A percentile compares a stretch with the other conserved stretches of the same genome.
Conservation (phyloP, 2,113 vertebrate species). For the Sinocyclocheilus anophthalmus region DNA sequence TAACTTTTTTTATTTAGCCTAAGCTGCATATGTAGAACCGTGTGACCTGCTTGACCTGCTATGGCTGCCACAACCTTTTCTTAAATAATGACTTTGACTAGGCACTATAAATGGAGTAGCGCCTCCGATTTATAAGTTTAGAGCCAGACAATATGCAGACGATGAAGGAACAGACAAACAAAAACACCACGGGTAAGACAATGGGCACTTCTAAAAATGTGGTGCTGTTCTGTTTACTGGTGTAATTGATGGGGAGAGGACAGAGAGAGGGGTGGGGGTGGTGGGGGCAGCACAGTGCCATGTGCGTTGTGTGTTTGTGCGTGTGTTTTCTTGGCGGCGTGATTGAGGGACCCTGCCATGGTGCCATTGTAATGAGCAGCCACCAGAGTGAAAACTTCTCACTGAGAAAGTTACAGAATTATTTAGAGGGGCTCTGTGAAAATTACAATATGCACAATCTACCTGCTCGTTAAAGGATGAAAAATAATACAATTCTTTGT, state of each 20-base stretch:
- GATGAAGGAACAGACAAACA: slow-evolving; percentile 33
- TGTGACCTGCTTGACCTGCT: not conserved
- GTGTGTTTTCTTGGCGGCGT: slow-evolving; percentile 73
- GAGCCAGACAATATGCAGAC: slow-evolving; percentile 32
- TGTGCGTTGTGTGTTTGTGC: slow-evolving; percentile 69
- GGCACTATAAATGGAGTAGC: not conserved
- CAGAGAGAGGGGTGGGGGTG: slow-evolving; percentile 62
- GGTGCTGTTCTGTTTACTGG: slow-evolving; percentile 46
- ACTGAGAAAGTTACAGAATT: slow-evolving; percentile 79
- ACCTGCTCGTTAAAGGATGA: slow-evolving; percentile 78
- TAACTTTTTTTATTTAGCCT: too few relatives aligned
- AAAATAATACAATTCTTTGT: slow-evolving; percentile 83
- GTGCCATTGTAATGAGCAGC: slow-evolving; percentile 78
- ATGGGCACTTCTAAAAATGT: slow-evolving; percentile 39
- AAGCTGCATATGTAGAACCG: not conserved
- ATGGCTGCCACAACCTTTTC: not conserved
- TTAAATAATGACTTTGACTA: slow-evolving; percentile 10
- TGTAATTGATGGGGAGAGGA: slow-evolving; percentile 62
- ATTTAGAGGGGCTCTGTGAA: slow-evolving; percentile 76
- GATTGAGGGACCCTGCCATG: slow-evolving; percentile 81
- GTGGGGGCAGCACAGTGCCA: slow-evolving; percentile 61
- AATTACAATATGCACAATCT: slow-evolving; percentile 81
- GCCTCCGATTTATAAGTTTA: slow-evolving; percentile 1
- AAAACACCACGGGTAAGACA: slow-evolving; percentile 21
- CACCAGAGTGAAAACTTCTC: slow-evolving; percentile 74